Evolutionary conservation across 1,140 invertebrate species (phyloP).

Genomic region (Ceratitis capitata): DNA sequence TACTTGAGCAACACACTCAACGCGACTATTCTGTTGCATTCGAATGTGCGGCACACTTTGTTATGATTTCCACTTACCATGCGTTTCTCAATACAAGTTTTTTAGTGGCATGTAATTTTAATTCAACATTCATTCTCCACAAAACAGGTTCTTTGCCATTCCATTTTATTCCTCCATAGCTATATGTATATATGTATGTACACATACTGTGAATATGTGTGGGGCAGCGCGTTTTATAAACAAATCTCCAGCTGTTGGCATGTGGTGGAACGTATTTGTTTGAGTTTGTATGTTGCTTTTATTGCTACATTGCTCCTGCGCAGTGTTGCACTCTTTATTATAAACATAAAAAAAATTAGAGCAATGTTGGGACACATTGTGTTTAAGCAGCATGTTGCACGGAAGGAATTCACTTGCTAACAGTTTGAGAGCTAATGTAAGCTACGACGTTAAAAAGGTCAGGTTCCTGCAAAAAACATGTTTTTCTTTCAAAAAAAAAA

Average conservation of each 20-base stretch:
- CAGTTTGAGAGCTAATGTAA: no score
- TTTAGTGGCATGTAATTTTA: neutral
- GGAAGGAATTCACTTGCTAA: no score
- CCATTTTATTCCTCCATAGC: neutral
- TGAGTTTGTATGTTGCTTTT: neutral
- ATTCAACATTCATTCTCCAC: neutral
- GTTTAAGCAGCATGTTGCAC: neutral
- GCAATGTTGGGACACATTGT: neutral
- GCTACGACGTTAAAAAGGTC: no score
- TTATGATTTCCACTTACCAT: neutral
- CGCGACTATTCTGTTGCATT: neutral
- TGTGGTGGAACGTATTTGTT: conserved; percentile 6
- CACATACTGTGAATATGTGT: neutral
- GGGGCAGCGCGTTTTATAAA: neutral
- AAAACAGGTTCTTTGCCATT: neutral
- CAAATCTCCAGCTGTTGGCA: neutral
- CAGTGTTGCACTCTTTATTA: neutral
- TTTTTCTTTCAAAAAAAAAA: no score
- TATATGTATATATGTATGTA: neutral
- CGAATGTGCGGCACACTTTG: neutral
- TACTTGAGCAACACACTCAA: neutral
- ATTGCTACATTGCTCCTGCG: neutral
- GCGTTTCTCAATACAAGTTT: neutral
- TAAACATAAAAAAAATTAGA: neutral
- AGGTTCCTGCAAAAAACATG: no score